These are phyloP conservation scores for Alligator sinensis DNA, from an alignment of 2,113 vertebrate genomes.

Conservation along the genomic window DNA sequence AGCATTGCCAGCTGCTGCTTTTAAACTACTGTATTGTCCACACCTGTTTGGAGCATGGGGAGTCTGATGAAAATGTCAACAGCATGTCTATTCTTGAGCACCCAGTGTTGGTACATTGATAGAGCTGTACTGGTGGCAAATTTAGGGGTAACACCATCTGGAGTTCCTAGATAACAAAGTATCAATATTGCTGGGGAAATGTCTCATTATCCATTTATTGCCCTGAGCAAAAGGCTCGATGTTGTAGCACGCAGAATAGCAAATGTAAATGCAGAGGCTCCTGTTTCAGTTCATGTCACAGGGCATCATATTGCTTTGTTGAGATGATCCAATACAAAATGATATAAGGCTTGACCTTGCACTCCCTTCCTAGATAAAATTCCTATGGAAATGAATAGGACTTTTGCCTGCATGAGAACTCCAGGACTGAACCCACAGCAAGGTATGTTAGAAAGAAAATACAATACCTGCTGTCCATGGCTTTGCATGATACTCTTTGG, in stretches of 20 bases:
- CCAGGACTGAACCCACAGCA: neutral
- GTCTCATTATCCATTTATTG: neutral
- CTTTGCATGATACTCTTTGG: neutral
- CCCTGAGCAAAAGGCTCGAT: neutral
- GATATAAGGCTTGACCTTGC: neutral
- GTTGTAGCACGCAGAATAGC: neutral
- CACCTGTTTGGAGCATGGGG: neutral
- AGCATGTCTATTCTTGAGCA: neutral
- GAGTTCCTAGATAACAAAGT: neutral
- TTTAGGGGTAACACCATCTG: neutral
- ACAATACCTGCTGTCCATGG: neutral
- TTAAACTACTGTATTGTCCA: accelerated
- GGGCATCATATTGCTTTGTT: neutral
- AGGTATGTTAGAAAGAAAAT: neutral
- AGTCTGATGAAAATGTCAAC: neutral
- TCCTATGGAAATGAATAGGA: neutral
- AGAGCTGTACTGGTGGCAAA: accelerated
- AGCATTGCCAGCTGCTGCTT: accelerated
- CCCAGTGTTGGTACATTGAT: accelerated
- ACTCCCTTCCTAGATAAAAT: neutral
- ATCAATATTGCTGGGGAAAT: accelerated
- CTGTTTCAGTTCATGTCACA: neutral
- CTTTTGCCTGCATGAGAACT: neutral
- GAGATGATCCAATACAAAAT: neutral
- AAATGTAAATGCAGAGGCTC: neutral